Evolutionary conservation across 1,140 invertebrate species (phyloP), one percentile per base, ranked within the genome.

Genomic region (Drosophila pectinifera): DNA sequence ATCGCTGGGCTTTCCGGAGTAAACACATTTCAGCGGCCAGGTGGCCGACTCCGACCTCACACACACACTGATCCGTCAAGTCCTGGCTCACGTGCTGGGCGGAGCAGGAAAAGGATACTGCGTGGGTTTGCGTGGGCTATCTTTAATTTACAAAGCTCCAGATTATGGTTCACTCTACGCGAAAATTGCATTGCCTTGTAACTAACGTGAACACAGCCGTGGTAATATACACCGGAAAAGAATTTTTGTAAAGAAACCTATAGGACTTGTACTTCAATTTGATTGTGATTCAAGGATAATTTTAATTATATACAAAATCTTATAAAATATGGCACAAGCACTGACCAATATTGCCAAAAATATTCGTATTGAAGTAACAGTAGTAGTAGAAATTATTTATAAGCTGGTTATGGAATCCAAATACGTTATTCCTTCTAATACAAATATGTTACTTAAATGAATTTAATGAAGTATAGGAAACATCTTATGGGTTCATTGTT

Each of bases 1-100:
- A 82, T 85, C 65, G 54, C 49, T 39, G 46, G 62, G 54, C 65
- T 78, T 61, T 62, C 38, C 48, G 68, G 79, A 88, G 78, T 62
- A 39, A 57, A 82, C 16, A 67, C 53, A 42, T 42, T 41, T 56
- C 43, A 31, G 13, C 14, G 51, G 45, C 13, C 16, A 42, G 24
- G n/a, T 56, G 28, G 13, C n/a, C 41, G 22, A 26, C n/a, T 39
- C 24, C 56, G 20, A 51, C 49, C 22, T 48, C 34, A 10, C 16
- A n/a, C 31, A 55, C 49, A 26, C 24, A 31, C 34, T 10, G 26
- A 42, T 38, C 13, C 36, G 31, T 68, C 20, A 65, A 42, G 26
- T 42, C 26, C 45, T 51, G 18, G 11, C 36, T 16, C 59, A 36
- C 28, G 36, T 64, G 31, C 31, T 59, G 28, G 20, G 20, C 51